Conservation (phyloP, 2,113 vertebrate species). For the Aptenodytes forsteri region DNA sequence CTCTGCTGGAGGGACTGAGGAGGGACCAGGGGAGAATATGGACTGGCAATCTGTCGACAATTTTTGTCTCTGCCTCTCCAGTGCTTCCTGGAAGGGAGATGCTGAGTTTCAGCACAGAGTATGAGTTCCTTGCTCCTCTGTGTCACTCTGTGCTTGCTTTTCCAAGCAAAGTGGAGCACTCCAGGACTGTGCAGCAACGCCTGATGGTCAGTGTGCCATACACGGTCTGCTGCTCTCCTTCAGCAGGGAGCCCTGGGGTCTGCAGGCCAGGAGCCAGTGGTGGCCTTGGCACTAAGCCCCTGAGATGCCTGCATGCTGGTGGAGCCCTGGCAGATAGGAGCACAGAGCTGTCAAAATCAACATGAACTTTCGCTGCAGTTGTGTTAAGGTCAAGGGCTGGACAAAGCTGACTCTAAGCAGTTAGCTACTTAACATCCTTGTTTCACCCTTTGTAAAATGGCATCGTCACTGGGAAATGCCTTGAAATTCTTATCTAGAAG, state of each 20-base stretch:
- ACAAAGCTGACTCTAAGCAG: background rate
- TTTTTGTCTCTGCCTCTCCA: background rate
- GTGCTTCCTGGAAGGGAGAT: background rate
- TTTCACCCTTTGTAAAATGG: background rate
- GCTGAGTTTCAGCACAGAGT: background rate
- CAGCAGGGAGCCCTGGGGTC: background rate
- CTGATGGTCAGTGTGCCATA: background rate
- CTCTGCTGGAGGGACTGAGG: background rate
- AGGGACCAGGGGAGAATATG: background rate
- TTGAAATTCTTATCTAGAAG: background rate
- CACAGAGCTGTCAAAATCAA: background rate
- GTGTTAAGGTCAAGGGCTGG: background rate
- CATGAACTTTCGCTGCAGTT: fast-evolving
- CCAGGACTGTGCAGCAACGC: background rate
- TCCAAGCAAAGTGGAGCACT: background rate
- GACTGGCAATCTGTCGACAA: background rate
- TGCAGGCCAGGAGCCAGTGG: background rate
- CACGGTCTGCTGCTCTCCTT: background rate
- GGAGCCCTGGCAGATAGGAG: background rate
- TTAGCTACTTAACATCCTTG: background rate
- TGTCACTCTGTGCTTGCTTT: background rate
- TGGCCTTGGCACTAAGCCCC: background rate
- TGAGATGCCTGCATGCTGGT: background rate
- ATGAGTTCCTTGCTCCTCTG: background rate
- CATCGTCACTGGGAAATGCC: fast-evolving